Base-by-base conservation (phyloP, 2,113 vertebrate genomes). In the Chroicocephalus ridibundus region DNA sequence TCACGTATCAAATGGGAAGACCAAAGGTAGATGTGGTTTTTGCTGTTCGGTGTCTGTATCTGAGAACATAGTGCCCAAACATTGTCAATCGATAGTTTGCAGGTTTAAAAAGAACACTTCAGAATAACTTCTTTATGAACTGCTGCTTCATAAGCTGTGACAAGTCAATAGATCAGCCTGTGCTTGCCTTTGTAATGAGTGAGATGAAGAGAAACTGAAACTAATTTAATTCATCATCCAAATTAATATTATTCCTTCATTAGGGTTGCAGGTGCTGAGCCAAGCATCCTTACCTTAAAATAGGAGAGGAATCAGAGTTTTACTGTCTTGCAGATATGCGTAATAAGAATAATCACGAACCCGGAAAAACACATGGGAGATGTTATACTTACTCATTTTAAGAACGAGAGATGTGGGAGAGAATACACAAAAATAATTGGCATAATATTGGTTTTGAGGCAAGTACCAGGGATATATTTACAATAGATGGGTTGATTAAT, bases 321-420 rank as follows among this genome's bases (percentile, higher is more conserved):
- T 20, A 8, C 16, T 1, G 0, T 17, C 38, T 46, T 19, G 10
- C 22, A 57, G 27, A 26, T 24, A 3, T 2, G 9, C 26, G 20
- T 17, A 31, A 6, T 52, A 51, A 21, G 55, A 51, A 18, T 66
- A 34, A 46, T 31, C 1, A 0, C 26, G 25, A 34, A 42, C 40
- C 15, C 31, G 31, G 71, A 57, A 44, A 11, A 34, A n/a, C 5
- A 2, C 25, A 8, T 34, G 32, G 13, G 58, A 64, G 38, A 8
- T 13, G 1, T 14, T 31, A 40, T 27, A 3, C 12, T 44, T 42
- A 3, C 3, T 76, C 57, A 10, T 77, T 36, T 46, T 40, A 32
- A 25, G 36, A 17, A 42, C 25, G 58, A 79, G 44, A 38, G n/a
- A 42, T 4, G 12, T 19, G 11, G 44, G 36, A 77, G 42, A 19